Conservation (phyloP, 2,113 vertebrate species). For the Centropristis striata region DNA sequence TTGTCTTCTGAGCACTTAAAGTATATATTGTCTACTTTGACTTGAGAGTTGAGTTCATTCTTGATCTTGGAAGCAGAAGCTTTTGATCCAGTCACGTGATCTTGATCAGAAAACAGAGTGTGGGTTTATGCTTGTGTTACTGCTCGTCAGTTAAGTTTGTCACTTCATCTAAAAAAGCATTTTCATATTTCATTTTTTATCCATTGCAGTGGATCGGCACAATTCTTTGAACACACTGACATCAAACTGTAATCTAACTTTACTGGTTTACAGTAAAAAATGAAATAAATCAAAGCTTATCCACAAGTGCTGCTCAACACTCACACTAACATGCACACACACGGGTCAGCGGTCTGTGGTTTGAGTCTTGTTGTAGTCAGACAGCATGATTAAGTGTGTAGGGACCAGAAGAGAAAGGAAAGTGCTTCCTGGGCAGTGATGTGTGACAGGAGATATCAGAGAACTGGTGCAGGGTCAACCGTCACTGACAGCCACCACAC, state of each 20-base stretch:
- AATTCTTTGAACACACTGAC: not conserved
- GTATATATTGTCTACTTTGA: not conserved
- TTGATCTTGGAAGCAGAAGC: not conserved
- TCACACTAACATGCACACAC: not conserved
- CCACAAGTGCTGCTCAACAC: slow-evolving; percentile 5
- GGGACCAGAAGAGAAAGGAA: slow-evolving; percentile 75
- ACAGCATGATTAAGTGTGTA: slow-evolving; percentile 77
- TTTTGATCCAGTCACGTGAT: too few relatives aligned
- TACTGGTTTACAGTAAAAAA: not conserved
- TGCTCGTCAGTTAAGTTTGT: too few relatives aligned
- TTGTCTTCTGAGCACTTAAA: not conserved
- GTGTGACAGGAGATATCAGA: slow-evolving; percentile 84
- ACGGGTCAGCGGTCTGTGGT: slow-evolving; percentile 50
- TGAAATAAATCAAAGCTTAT: slow-evolving; percentile 18
- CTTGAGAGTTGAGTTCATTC: not conserved
- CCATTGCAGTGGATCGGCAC: not conserved
- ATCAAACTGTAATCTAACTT: not conserved
- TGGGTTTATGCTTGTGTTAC: not conserved
- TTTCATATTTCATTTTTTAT: too few relatives aligned
- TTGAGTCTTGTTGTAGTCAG: slow-evolving; percentile 60
- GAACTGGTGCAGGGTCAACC: slow-evolving; percentile 79
- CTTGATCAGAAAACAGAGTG: not conserved
- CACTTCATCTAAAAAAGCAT: too few relatives aligned
- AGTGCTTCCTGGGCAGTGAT: slow-evolving; percentile 79
- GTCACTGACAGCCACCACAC: slow-evolving; percentile 79